Percentiles rank a stretch among this genome's conserved stretches.
Evolutionary conservation across 2,888 invertebrate genomes (phyloP).

Genomic region (Lacanobia oleracea): DNA sequence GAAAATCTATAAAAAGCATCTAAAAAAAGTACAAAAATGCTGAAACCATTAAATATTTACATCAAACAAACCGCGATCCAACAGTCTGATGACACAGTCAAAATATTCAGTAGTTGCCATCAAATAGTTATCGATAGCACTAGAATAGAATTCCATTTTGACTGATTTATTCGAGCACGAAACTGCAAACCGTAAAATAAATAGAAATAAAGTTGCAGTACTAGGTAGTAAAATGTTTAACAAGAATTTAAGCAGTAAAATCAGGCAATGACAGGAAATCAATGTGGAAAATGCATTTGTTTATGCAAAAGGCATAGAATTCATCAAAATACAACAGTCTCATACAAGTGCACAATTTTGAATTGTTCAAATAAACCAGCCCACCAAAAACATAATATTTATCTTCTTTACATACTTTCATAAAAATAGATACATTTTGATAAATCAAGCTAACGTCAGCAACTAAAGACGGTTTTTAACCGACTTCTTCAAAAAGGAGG

Average conservation of each 20-base stretch:
- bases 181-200: conserved; percentile 4
- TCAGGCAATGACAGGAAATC: neutral
- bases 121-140: conserved; percentile 18
- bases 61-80: conserved; percentile 41
- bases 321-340: no score
- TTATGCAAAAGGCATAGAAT: neutral
- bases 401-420: no score
- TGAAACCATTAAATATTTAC: conserved; percentile 40
- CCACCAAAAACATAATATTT: no score
- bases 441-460: no score
- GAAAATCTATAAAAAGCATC: neutral
- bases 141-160: conserved; percentile 11
- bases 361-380: no score
- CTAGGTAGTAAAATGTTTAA: neutral
- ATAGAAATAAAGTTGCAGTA: neutral
- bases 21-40: conserved; percentile 7
- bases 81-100: conserved; percentile 21
- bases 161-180: conserved; percentile 19
- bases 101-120: conserved; percentile 42
- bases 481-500: no score
- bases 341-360: no score
- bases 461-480: no score
- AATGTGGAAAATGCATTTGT: neutral
- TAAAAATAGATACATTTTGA: no score
- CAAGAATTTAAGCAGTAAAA: neutral